These are phyloP conservation scores for Cephalopachus bancanus DNA, from an alignment of 2,797 vertebrate species.

Conservation along the genomic window DNA sequence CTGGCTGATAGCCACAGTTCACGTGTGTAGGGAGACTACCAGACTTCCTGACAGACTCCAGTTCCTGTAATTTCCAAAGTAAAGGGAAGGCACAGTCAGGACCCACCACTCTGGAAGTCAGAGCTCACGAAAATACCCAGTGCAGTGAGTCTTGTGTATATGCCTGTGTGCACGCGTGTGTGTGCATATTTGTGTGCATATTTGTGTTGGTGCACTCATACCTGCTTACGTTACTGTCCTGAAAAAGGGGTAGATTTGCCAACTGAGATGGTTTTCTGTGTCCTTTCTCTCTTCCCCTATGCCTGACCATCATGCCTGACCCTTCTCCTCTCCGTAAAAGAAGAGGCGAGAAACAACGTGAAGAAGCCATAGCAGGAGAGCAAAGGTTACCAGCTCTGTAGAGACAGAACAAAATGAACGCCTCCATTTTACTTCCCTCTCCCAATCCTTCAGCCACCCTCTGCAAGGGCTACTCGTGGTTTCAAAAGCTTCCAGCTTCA, in stretches of 20 bases:
- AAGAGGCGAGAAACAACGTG: neutral
- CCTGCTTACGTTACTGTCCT: neutral
- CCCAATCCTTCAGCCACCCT: neutral
- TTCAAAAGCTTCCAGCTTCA: neutral
- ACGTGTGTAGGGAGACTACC: too few relatives aligned
- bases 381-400: neutral
- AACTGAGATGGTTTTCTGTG: neutral
- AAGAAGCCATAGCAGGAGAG: neutral
- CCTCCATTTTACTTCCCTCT: neutral
- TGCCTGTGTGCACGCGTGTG: too few relatives aligned
- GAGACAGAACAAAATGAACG: neutral
- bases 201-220: neutral
- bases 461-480: neutral
- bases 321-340: neutral
- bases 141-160: neutral
- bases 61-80: neutral
- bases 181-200: accelerated
- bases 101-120: neutral
- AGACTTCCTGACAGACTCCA: neutral
- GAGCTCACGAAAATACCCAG: neutral
- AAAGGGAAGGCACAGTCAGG: neutral
- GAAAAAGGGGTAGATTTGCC: neutral
- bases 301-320: neutral
- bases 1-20: neutral
- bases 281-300: neutral